A percentile compares a stretch with the other conserved stretches of the same genome.
Conservation (phyloP, 2,113 vertebrate species). For the Cephalopholis sonnerati region DNA sequence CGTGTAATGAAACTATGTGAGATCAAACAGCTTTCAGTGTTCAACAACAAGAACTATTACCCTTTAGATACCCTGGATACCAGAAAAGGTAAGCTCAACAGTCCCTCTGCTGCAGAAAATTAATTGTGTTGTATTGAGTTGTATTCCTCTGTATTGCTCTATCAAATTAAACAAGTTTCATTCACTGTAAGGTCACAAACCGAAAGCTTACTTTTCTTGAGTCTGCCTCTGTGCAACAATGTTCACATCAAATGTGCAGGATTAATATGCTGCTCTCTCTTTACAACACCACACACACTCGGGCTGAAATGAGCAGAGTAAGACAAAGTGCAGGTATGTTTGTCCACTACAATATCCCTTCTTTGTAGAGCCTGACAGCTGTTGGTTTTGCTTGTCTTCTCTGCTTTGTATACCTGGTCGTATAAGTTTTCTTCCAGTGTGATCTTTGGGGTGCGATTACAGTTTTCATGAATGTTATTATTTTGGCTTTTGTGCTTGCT, state of each 20-base stretch:
- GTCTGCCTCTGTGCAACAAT: not conserved
- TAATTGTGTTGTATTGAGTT: not conserved
- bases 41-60: not conserved
- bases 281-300: not conserved
- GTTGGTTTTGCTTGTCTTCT: not conserved
- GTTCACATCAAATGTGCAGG: not conserved
- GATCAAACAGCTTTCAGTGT: not conserved
- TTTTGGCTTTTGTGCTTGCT: constrained; percentile 20
- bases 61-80: not conserved
- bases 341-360: not conserved
- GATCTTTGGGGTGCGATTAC: constrained; percentile 9
- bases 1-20: not conserved
- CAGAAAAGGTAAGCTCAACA: not conserved
- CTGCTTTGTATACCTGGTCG: not conserved
- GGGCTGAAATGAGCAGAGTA: not conserved
- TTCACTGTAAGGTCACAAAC: not conserved
- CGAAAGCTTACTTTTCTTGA: not conserved
- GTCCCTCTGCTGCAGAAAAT: constrained; percentile 1
- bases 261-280: not conserved
- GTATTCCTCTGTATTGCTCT: not conserved
- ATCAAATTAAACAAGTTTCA: not conserved
- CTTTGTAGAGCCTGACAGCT: not conserved
- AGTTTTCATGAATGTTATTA: constrained; percentile 21
- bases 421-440: not conserved
- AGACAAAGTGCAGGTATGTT: not conserved